Conservation (phyloP, 1,140 invertebrate genomes). For the Trichoplusia ni region DNA sequence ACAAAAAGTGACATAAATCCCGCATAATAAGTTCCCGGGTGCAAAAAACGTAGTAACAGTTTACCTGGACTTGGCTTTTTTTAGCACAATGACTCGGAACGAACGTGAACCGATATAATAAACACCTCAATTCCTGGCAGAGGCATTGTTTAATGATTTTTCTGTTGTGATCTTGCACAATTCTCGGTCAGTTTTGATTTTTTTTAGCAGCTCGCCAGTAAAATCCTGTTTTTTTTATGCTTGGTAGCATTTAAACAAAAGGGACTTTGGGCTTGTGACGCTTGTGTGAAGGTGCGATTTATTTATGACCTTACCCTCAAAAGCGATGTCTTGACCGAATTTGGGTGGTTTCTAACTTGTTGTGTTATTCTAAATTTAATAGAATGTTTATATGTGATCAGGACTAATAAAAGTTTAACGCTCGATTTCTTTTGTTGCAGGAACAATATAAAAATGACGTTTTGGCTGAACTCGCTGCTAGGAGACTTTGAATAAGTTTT, state of each 20-base stretch:
- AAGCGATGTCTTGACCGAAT: constrained; percentile 63
- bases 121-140: constrained; percentile 79
- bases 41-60: constrained; percentile 63
- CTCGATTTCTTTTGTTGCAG: constrained; percentile 70
- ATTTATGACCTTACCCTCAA: constrained; percentile 73
- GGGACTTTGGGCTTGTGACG: constrained; percentile 62
- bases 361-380: constrained; percentile 32
- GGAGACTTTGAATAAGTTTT: constrained; percentile 47
- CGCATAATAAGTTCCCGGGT: constrained; percentile 75
- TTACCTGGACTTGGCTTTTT: constrained; percentile 69
- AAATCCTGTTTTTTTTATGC: constrained; percentile 69
- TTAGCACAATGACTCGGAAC: constrained; percentile 65
- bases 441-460: constrained; percentile 66
- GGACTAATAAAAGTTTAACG: constrained; percentile 39
- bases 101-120: constrained; percentile 72
- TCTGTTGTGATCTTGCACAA: constrained; percentile 81
- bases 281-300: constrained; percentile 78
- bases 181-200: constrained; percentile 62
- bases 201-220: constrained; percentile 65
- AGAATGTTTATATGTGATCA: constrained; percentile 39
- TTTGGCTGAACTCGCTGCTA: constrained; percentile 39
- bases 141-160: constrained; percentile 79
- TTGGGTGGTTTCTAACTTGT: constrained; percentile 52
- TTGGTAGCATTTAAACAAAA: constrained; percentile 80
- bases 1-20: constrained; percentile 81